Base-by-base conservation (phyloP, 2,113 vertebrate species). In the Eulemur rufifrons region DNA sequence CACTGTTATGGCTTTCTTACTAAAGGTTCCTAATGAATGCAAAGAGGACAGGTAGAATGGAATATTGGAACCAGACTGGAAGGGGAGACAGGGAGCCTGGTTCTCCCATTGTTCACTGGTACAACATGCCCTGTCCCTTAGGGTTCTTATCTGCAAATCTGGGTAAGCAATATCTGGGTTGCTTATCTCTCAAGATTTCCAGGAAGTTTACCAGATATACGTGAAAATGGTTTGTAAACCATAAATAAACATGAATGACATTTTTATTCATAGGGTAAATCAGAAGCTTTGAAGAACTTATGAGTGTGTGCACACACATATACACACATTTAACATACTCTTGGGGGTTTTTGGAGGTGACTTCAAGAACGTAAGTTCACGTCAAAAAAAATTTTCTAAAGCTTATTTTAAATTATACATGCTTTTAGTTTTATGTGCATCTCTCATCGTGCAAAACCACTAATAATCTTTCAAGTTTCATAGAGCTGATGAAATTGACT, bases 281-380 rank as follows among this genome's bases (percentile, higher is more conserved):
- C 77, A 76, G 34, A 84, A 47, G 10, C 8, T 73, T 73, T 20
- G 37, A 92, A 47, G 34, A 3, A 47, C 27, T 56, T 6, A 66
- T 1, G 32, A 1, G 21, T 2, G 59, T 8, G 45, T 8, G 37
- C 3, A 69, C 34, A 17, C 21, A 13, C 8, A 37, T 1, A 63
- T 27, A 63, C 6, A 80, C 11, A 52, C 18, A 42, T 34, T 18
- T 12, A 27, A 61, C 27, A 63, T 27, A 42, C 5, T 8, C 45
- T 39, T 39, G 1, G 27, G 11, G 47, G 6, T 21, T 59, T 86
- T 3, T n/a, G 32, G 25, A 63, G 29, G 37, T 59, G 69, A 93
- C 63, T 78, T 47, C 29, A 39, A 85, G 37, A 88, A 61, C 15
- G 45, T n/a, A 64, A 47, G 17, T 9, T 81, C 10, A 37, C 20